Percentiles rank a stretch among this genome's conserved stretches.
phyloP scores from a whole-genome alignment of 2,888 invertebrate genomes.

The Tenthredo distinguenda region DNA sequence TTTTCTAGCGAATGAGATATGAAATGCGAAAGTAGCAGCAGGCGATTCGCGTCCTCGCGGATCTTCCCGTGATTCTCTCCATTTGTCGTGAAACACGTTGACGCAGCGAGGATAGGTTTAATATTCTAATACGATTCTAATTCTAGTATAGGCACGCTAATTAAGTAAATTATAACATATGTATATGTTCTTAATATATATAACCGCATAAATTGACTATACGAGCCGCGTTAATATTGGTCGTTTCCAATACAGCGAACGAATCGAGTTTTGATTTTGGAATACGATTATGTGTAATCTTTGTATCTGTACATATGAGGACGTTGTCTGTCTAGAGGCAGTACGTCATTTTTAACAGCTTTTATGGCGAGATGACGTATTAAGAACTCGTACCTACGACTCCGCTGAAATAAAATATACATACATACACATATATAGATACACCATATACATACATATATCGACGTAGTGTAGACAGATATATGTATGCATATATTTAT shows the following conservation, averaged over 20 bases:
- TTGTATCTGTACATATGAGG: constrained; percentile 20
- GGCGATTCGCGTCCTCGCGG: neutral
- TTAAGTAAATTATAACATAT: neutral
- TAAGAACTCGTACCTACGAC: constrained; percentile 12
- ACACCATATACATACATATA: constrained; percentile 19
- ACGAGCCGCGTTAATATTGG: constrained; percentile 22
- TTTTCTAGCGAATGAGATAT: neutral
- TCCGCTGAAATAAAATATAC: constrained; percentile 12
- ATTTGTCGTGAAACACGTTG: neutral
- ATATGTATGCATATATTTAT: constrained; percentile 27
- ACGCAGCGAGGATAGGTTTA: constrained; percentile 2
- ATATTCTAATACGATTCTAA: constrained; percentile 30
- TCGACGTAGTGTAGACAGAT: neutral
- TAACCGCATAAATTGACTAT: neutral
- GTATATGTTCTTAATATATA: neutral
- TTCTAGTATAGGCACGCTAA: constrained; percentile 28
- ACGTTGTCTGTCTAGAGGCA: constrained; percentile 18
- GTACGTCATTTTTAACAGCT: constrained; percentile 26
- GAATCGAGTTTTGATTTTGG: neutral
- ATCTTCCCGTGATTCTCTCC: neutral
- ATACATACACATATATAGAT: constrained; percentile 34
- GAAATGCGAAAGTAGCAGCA: neutral
- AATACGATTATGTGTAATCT: constrained; percentile 21
- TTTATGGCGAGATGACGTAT: constrained; percentile 24
- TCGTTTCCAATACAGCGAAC: neutral